Conservation (phyloP, 1,140 invertebrate species). For the Cyrtorhinus lividipennis region DNA sequence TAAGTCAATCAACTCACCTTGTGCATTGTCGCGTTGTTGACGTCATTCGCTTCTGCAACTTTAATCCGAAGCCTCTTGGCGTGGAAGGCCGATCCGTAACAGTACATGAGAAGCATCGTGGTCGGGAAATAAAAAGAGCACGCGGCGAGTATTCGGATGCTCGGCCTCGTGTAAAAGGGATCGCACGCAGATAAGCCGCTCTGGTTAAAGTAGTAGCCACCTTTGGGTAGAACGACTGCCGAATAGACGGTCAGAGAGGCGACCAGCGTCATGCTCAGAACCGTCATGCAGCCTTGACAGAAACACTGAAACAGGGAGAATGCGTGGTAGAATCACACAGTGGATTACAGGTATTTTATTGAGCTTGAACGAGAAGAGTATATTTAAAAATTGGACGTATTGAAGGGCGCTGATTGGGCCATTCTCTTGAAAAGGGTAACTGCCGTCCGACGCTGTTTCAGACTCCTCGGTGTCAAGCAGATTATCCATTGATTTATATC, state of each 20-base stretch:
- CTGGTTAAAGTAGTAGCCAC: conserved; percentile 73
- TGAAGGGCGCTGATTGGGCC: neutral
- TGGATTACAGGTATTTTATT: no score
- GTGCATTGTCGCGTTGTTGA: neutral
- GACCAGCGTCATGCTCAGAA: conserved; percentile 68
- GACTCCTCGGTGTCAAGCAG: no score
- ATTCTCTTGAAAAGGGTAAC: neutral
- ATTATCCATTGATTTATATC: no score
- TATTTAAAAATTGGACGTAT: neutral
- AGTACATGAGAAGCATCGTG: conserved; percentile 80
- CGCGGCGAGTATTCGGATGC: conserved; percentile 62
- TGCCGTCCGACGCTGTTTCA: no score
- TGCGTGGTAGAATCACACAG: no score
- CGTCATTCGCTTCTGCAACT: neutral
- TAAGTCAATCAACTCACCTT: no score
- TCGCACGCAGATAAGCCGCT: conserved; percentile 69
- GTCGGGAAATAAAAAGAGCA: conserved; percentile 77
- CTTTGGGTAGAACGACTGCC: conserved; percentile 57
- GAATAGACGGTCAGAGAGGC: conserved; percentile 64
- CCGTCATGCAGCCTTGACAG: conserved; percentile 59
- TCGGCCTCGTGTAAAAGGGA: conserved; percentile 61
- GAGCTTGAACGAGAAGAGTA: no score
- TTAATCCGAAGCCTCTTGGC: conserved; percentile 62
- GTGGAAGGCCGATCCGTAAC: conserved; percentile 74
- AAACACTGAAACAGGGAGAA: conserved; percentile 20